phyloP scores from a whole-genome alignment of 1,140 invertebrate genomes.

The Achatina immaculata region DNA sequence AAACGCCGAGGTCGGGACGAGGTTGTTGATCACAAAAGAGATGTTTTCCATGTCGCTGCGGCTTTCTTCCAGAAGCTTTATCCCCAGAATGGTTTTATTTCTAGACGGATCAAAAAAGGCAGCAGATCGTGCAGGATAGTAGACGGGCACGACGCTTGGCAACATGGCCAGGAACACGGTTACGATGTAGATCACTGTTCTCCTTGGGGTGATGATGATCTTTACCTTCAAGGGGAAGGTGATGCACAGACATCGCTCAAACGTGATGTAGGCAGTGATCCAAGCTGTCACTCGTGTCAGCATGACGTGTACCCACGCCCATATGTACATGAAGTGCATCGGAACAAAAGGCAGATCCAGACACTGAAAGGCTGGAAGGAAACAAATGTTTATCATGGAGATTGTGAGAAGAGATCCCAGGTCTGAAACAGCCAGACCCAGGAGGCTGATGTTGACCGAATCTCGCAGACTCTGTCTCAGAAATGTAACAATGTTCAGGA shows the following conservation, averaged over 20 bases:
- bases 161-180: not conserved
- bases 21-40: not conserved
- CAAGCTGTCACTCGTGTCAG: not conserved
- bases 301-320: not conserved
- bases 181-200: not conserved
- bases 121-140: not conserved
- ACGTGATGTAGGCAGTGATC: conserved; percentile 11
- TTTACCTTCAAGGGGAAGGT: conserved; percentile 1
- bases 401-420: not conserved
- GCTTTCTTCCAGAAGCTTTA: not conserved
- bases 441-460: conserved; percentile 6
- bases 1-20: not conserved
- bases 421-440: not conserved
- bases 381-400: not conserved
- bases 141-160: not conserved
- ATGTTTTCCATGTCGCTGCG: conserved; percentile 6
- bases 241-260: conserved; percentile 20
- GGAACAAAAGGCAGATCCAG: not conserved
- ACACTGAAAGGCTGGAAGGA: not conserved
- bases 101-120: not conserved
- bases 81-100: not conserved
- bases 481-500: not conserved
- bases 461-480: not conserved
- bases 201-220: not conserved
- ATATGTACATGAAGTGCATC: not conserved